A percentile compares a stretch with the other conserved stretches of the same genome.
Conservation (phyloP, 2,113 vertebrate species). For the Sorex fumeus region DNA sequence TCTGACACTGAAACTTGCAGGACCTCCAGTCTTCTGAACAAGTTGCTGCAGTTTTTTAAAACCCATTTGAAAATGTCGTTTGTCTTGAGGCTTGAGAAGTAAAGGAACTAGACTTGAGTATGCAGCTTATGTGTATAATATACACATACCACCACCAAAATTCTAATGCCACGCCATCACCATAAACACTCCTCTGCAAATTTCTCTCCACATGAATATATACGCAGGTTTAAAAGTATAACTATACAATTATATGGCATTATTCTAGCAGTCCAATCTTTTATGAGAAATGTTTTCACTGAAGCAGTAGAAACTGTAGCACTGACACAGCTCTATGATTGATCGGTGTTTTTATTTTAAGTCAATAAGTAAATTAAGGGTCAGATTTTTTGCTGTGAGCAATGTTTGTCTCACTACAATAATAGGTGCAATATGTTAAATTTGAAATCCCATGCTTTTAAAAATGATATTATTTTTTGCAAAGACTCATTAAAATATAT, state of each 20-base stretch:
- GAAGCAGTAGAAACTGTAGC: background rate
- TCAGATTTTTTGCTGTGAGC: slow-evolving; percentile 49
- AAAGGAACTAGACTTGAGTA: too few relatives aligned
- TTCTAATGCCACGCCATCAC: too few relatives aligned
- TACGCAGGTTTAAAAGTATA: too few relatives aligned
- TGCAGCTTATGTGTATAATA: too few relatives aligned
- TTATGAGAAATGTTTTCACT: slow-evolving; percentile 26
- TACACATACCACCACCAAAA: too few relatives aligned
- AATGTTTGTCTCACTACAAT: slow-evolving; percentile 51
- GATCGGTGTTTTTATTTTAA: slow-evolving; percentile 66
- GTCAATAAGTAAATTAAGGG: slow-evolving; percentile 61
- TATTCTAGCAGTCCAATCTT: background rate
- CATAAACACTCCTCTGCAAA: too few relatives aligned
- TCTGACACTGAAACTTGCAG: background rate
- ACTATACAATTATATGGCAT: too few relatives aligned
- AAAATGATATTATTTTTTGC: background rate
- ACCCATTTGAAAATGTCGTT: too few relatives aligned
- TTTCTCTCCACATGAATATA: too few relatives aligned
- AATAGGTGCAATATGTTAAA: background rate
- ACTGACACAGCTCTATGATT: slow-evolving; percentile 30
- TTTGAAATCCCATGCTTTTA: slow-evolving; percentile 4
- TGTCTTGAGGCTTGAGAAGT: too few relatives aligned
- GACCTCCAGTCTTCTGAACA: background rate
- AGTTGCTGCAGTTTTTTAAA: background rate
- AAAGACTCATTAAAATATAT: slow-evolving; percentile 21